Base-by-base conservation (phyloP, 2,113 vertebrate species). In the Tretioscincus oriximinensis region DNA sequence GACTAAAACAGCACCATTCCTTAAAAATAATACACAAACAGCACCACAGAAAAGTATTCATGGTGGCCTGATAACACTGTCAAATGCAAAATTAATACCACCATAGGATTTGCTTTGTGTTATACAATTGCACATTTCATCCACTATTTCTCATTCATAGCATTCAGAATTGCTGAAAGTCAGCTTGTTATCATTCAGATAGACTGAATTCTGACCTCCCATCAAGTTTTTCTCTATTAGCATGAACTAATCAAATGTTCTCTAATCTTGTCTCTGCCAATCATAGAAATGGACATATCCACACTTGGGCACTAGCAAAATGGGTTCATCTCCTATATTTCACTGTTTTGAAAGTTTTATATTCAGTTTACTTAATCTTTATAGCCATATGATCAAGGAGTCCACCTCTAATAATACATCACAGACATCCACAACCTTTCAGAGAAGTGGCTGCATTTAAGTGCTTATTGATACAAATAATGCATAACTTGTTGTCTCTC, bases 91-190 rank as follows among this genome's bases (percentile, higher is more conserved):
- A 28, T 11, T 45, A 41, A 66, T 16, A 28, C 35, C 16, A 21
- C 26, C 24, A 76, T 16, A 3, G 35, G 26, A 61, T 41, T 29
- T 5, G 26, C 65, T 68, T 22, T 63, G 35, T 9, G 9, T 64
- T 58, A 49, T 47, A 72, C 14, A 47, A 74, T 22, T 60, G 73
- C 73, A 67, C 61, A 51, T 47, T 78, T 9, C 10, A 49, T n/a
- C 18, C 51, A 68, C 8, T 67, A 7, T 31, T 28, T 78, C 64
- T 73, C 68, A 65, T 65, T 26, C 49, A 71, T 72, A 77, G 7
- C 61, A 67, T 78, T 73, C n/a, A 66, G 71, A 67, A n/a, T 31
- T 78, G 67, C 9, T 70, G 81, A 70, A 71, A 82, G 28, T n/a
- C 67, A 72, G 28, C 66, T 41, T 71, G 79, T 3, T 68, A 18